These are phyloP conservation scores for Rugalucina vietnamica DNA, from an alignment of 2,888 invertebrate species.

Conservation along the genomic window DNA sequence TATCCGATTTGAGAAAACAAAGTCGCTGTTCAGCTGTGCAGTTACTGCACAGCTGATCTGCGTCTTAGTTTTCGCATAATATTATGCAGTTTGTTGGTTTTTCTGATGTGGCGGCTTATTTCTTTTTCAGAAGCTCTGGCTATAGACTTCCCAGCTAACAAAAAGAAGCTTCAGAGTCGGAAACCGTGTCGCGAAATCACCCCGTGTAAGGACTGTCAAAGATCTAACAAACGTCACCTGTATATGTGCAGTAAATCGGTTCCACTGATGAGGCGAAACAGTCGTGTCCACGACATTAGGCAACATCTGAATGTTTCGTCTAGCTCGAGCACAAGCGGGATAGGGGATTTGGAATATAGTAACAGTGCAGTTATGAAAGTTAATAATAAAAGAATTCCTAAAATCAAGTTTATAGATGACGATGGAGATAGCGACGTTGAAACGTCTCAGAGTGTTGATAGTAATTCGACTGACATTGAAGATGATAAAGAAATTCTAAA, in stretches of 20 bases:
- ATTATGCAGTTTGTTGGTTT: no score
- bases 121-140: slow-evolving; percentile 73
- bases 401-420: background rate
- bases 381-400: background rate
- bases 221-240: background rate
- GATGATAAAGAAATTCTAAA: background rate
- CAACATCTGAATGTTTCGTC: background rate
- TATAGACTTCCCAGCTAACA: slow-evolving; percentile 65
- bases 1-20: no score
- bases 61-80: no score
- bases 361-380: slow-evolving; percentile 34
- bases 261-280: slow-evolving; percentile 37
- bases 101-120: background rate
- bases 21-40: no score
- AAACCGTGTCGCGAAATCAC: background rate
- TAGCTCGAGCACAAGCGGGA: slow-evolving; percentile 68
- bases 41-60: no score
- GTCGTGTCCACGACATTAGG: background rate
- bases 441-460: slow-evolving; percentile 53
- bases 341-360: slow-evolving; percentile 53
- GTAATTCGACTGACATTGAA: slow-evolving; percentile 44
- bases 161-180: background rate
- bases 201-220: slow-evolving; percentile 26
- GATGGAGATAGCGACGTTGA: slow-evolving; percentile 45
- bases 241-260: slow-evolving; percentile 29